Evolutionary conservation across 92 coral and sea anemone species (phyloP), one percentile per base, ranked within the genome.

Genomic region (Actinostola sp.): DNA sequence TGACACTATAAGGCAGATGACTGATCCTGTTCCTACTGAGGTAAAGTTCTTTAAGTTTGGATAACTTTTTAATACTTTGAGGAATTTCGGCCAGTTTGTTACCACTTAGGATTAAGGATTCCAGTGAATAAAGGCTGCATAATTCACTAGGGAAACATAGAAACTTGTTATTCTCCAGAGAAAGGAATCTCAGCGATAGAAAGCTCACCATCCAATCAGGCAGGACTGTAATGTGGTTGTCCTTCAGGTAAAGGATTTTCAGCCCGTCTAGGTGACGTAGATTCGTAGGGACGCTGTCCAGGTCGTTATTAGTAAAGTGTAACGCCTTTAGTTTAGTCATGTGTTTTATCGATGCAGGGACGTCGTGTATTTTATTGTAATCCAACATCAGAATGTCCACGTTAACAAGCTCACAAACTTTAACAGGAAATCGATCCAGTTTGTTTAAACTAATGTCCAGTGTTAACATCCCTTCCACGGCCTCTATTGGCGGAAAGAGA

Each of bases 201-300:
- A 91, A 91, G 50, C 78, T 80, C 28, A 66, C 87, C 49, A 91
- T 13, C 97, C 97, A 91, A 39, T 79, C 88, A 5, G 97, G 97
- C 39, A 91, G 56, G 24, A 84, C 53, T 0, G 56, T 67, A 33
- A 91, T 75, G 19, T 69, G 61, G 68, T 91, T 91, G 43, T 79
- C 92, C 50, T 61, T 77, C 4, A 91, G 68, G 54, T 83, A 87
- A 13, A 85, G 75, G 19, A 89, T 80, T 66, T 70, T 70, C 1
- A 91, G 79, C 34, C 77, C 53, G 65, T 69, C 25, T 20, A 87
- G 41, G 54, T 57, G 42, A 29, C 73, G 67, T 41, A 91, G 31
- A 45, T 85, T 89, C 43, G 88, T 85, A 2, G 97, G 97, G 1
- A 87, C 7, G 15, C 11, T 54, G 1, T 55, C 61, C 26, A 91